These are phyloP conservation scores for Nyctibius bracteatus DNA, from an alignment of 2,113 vertebrate genomes.

Conservation along the genomic window DNA sequence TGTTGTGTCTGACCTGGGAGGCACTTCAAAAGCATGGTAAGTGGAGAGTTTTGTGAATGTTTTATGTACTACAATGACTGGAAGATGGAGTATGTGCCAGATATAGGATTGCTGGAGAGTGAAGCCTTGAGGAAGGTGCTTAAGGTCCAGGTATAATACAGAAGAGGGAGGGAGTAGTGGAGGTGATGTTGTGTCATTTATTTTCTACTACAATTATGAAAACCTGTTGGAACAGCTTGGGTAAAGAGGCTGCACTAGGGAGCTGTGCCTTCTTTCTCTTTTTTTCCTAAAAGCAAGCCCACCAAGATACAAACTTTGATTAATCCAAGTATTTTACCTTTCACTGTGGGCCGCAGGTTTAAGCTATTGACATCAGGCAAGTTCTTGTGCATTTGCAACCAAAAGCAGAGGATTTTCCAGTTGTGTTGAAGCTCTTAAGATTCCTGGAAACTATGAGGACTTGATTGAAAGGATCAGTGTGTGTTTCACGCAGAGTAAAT, in stretches of 20 bases:
- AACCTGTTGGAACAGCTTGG: neutral
- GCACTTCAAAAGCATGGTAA: rapidly evolving
- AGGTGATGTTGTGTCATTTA: neutral
- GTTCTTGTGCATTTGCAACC: neutral
- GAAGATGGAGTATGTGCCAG: neutral
- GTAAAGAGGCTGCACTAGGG: neutral
- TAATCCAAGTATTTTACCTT: neutral
- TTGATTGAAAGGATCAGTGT: neutral
- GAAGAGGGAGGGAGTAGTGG: too few species aligned
- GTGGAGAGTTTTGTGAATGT: rapidly evolving
- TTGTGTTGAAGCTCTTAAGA: neutral
- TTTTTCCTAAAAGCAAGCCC: neutral
- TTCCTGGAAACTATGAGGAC: neutral
- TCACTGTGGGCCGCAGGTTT: neutral
- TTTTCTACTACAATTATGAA: neutral
- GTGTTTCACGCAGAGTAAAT: neutral
- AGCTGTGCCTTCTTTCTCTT: neutral
- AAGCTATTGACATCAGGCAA: neutral
- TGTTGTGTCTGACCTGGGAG: rapidly evolving
- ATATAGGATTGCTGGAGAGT: neutral
- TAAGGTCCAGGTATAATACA: rapidly evolving
- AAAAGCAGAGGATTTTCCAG: neutral
- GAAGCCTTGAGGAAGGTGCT: neutral
- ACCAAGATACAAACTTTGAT: neutral
- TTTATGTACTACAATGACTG: rapidly evolving